Conservation (phyloP, 2,797 vertebrate species). For the Decapterus maruadsi region DNA sequence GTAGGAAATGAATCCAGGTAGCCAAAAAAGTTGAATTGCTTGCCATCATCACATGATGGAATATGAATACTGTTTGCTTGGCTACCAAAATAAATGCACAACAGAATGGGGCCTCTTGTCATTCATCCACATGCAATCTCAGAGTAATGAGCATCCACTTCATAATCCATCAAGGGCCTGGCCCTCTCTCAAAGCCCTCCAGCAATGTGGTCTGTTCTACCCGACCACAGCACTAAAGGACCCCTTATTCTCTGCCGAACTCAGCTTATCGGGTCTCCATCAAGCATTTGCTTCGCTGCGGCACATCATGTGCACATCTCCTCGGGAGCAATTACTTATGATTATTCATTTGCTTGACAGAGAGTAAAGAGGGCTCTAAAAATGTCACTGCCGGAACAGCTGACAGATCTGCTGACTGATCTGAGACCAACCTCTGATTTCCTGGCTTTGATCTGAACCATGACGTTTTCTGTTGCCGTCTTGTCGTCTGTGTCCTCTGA, state of each 20-base stretch:
- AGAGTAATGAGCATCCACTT: slow-evolving; percentile 91
- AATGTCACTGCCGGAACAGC: slow-evolving; percentile 71
- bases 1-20: slow-evolving; percentile 75
- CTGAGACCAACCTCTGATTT: slow-evolving; percentile 93
- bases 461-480: slow-evolving; percentile 87
- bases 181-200: slow-evolving; percentile 87
- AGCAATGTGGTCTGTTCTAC: slow-evolving; percentile 82
- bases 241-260: slow-evolving; percentile 80
- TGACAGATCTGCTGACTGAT: slow-evolving; percentile 66
- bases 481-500: slow-evolving; percentile 72
- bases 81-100: slow-evolving; percentile 86
- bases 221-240: slow-evolving; percentile 79
- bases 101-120: slow-evolving; percentile 86
- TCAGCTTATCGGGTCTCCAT: slow-evolving; percentile 79
- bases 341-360: slow-evolving; percentile 82
- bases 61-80: slow-evolving; percentile 84
- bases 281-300: slow-evolving; percentile 71
- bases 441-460: slow-evolving; percentile 94
- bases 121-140: slow-evolving; percentile 89
- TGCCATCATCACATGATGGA: slow-evolving; percentile 72
- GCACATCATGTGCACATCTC: slow-evolving; percentile 77
- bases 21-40: slow-evolving; percentile 72
- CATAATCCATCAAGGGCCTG: slow-evolving; percentile 88
- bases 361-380: slow-evolving; percentile 73
- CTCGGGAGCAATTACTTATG: slow-evolving; percentile 79